Conservation (phyloP, 2,113 vertebrate species). For the Gnathonemus echidnorhynchus region DNA sequence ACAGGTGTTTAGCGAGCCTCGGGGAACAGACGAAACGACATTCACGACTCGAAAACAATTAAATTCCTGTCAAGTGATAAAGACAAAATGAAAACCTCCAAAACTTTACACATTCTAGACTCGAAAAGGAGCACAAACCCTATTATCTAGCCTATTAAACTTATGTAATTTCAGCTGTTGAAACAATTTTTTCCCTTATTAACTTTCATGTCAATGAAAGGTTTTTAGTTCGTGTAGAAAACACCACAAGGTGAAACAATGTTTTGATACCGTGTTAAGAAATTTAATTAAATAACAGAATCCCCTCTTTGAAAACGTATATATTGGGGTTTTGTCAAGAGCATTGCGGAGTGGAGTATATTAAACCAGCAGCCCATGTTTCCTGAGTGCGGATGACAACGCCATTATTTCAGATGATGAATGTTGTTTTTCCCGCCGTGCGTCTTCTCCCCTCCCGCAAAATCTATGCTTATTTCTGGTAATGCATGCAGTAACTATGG, state of each 20-base stretch:
- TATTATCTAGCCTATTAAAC: not conserved
- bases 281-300: not conserved
- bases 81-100: slow-evolving; percentile 3
- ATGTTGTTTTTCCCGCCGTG: slow-evolving; percentile 45
- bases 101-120: not conserved
- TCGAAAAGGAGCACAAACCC: not conserved
- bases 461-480: slow-evolving; percentile 39
- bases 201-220: not conserved
- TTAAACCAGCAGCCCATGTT: slow-evolving; percentile 55
- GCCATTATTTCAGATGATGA: slow-evolving; percentile 59
- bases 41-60: slow-evolving; percentile 9
- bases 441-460: slow-evolving; percentile 40
- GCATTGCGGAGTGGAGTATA: slow-evolving; percentile 53
- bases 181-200: not conserved
- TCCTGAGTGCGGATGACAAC: slow-evolving; percentile 57
- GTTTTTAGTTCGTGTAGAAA: not conserved
- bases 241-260: not conserved
- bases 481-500: slow-evolving; percentile 44
- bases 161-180: not conserved
- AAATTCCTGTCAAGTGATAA: slow-evolving; percentile 7
- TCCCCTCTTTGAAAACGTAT: not conserved
- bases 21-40: not conserved
- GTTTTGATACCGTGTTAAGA: not conserved
- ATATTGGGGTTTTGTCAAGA: not conserved
- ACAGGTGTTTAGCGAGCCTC: not conserved